These are phyloP conservation scores for Colletes collaris DNA, from an alignment of 2,888 invertebrate species.

Conservation along the genomic window DNA sequence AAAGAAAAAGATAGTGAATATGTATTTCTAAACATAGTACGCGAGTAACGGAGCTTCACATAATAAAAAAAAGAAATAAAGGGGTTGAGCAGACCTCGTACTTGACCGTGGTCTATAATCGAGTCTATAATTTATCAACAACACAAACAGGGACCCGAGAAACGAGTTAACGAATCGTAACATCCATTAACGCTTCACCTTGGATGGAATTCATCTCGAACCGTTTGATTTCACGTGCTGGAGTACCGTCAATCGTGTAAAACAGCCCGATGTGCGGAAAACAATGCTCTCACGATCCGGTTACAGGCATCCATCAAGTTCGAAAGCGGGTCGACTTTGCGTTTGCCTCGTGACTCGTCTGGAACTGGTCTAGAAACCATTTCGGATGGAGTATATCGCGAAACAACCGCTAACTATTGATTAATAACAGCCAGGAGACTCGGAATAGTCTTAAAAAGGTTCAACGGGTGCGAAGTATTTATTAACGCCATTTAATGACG, in stretches of 20 bases:
- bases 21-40: too few relatives aligned
- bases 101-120: too few relatives aligned
- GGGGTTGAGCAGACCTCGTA: too few relatives aligned
- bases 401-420: neutral
- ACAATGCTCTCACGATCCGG: slow-evolving; percentile 17
- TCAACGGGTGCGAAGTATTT: neutral
- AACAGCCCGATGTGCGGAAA: neutral
- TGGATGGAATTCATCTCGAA: neutral
- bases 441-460: neutral
- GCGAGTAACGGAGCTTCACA: too few relatives aligned
- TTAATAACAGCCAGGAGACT: neutral
- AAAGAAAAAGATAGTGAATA: too few relatives aligned
- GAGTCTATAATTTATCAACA: too few relatives aligned
- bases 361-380: neutral
- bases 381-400: neutral
- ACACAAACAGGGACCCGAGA: too few relatives aligned
- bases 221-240: neutral
- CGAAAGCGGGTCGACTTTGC: neutral
- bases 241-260: neutral
- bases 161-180: slow-evolving; percentile 1
- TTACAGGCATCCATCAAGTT: slow-evolving; percentile 6
- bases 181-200: slow-evolving; percentile 3
- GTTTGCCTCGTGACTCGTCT: neutral
- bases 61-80: too few relatives aligned
- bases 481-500: neutral